Evolutionary conservation across 1,140 invertebrate species (phyloP).

Genomic region (Hyphantria cunea): DNA sequence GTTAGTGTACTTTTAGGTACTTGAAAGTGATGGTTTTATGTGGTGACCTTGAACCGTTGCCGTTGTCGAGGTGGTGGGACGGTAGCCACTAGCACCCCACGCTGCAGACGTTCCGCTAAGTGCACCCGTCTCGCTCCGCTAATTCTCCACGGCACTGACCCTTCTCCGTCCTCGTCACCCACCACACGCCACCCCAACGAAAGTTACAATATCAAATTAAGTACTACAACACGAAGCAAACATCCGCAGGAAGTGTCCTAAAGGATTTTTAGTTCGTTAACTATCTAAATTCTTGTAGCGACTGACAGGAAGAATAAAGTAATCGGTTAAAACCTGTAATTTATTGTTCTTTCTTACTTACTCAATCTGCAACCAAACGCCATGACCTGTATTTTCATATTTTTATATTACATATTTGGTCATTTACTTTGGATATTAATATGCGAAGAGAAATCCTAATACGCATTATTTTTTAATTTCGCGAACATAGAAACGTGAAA

Average conservation of each 20-base stretch:
- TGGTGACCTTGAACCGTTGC: constrained; percentile 18
- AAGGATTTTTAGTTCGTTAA: constrained; percentile 30
- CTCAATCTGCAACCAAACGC: too few relatives aligned
- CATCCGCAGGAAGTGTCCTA: constrained; percentile 19
- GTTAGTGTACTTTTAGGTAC: neutral
- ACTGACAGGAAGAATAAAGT: neutral
- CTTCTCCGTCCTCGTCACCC: constrained; percentile 4
- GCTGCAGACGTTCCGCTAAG: constrained; percentile 46
- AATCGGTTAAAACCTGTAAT: too few relatives aligned
- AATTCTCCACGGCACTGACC: constrained; percentile 49
- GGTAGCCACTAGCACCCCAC: constrained; percentile 37
- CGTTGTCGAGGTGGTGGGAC: constrained; percentile 28
- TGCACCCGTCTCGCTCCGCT: constrained; percentile 54
- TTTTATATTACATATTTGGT: too few relatives aligned
- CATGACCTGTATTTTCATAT: too few relatives aligned
- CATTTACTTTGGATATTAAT: too few relatives aligned
- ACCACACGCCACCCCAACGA: constrained; percentile 7
- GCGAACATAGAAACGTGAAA: too few relatives aligned
- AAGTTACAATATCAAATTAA: constrained; percentile 22
- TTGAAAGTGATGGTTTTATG: constrained; percentile 3
- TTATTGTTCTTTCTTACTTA: too few relatives aligned
- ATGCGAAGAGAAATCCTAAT: too few relatives aligned
- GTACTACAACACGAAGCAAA: neutral
- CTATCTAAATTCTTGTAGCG: constrained; percentile 7
- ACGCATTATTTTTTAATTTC: too few relatives aligned